Evolutionary conservation across 2,797 vertebrate genomes (phyloP).

Genomic region (Sebastiscus tertius): DNA sequence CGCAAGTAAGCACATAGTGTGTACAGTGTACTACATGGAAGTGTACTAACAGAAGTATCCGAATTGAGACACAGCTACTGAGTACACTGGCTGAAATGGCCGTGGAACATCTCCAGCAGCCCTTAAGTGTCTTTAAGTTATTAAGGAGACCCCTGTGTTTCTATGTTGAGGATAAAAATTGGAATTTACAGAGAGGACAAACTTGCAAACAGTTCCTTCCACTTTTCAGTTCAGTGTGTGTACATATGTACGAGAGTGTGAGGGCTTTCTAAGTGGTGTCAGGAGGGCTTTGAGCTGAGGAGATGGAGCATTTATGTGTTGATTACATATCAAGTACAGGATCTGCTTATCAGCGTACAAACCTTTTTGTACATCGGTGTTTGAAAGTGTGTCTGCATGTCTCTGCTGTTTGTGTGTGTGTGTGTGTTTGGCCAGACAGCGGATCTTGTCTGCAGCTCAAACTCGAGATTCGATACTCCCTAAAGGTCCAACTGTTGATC

Average conservation of each 20-base stretch:
- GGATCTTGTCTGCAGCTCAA: conserved; percentile 39
- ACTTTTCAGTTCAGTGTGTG: neutral
- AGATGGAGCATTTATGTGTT: conserved; percentile 2
- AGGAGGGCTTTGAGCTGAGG: conserved; percentile 5
- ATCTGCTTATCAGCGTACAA: conserved; percentile 22
- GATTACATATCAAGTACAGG: conserved; percentile 27
- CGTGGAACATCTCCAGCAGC: neutral
- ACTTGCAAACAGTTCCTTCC: neutral
- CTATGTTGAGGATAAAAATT: neutral
- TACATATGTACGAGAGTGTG: neutral
- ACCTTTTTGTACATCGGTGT: conserved; percentile 11
- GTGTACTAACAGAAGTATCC: no score
- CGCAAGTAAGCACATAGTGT: no score
- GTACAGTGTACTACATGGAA: no score
- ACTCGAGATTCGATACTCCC: conserved; percentile 50
- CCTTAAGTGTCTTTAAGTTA: neutral
- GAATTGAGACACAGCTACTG: neutral
- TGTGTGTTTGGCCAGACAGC: conserved; percentile 23
- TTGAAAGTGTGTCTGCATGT: neutral
- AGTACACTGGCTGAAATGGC: neutral
- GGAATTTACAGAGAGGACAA: neutral
- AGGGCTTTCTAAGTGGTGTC: conserved; percentile 18
- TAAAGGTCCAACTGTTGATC: conserved; percentile 59
- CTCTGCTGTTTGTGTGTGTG: neutral
- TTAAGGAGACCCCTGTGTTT: neutral